Base-by-base conservation (phyloP, 2,888 invertebrate species). In the Acanthosepion pharaonis region DNA sequence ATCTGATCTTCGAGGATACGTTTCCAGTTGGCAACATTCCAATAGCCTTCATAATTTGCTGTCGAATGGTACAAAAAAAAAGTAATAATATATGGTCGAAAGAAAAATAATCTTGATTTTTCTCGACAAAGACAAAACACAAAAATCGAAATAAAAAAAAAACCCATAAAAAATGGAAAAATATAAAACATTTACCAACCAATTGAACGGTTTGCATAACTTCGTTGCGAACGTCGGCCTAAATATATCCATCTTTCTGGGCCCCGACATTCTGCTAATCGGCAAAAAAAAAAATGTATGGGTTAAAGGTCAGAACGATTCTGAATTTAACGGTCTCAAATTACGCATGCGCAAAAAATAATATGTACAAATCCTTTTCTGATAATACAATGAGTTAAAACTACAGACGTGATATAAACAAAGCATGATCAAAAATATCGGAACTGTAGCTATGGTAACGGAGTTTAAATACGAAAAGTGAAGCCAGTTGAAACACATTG, bases 11-110 rank as follows among this genome's bases (percentile, higher is more conserved):
- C 9, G 8, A n/a, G 78, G 78, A 78, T 78, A n/a, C 8, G 78
- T 78, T 78, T 78, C 78, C 78, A 78, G 9, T 78, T 28, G 78
- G 78, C n/a, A n/a, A n/a, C 28, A n/a, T 78, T 78, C 78, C 78
- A 78, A 78, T 78, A 78, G 78, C 78, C 78, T 78, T 78, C 78
- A 78, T 78, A 78, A 78, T 78, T 78, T 78, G 78, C 78, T 78
- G 78, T 78, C 78, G 78, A 78, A 78, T 78, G n/a, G 15, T n/a
- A 78, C 78, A 78, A 28, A 64, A 23, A 64, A 23, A 64, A 15
- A 51, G 15, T 11, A 51, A 64, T 64, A 78, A 78, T 78, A 78
- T n/a, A 78, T 78, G n/a, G 78, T 28, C 28, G n/a, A 28, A 78
- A 78, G n/a, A n/a, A 78, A 78, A 78, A 55, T 55, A 55, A 78